Base-by-base conservation (phyloP, 2,888 invertebrate genomes). In the Tenthredo amoena region DNA sequence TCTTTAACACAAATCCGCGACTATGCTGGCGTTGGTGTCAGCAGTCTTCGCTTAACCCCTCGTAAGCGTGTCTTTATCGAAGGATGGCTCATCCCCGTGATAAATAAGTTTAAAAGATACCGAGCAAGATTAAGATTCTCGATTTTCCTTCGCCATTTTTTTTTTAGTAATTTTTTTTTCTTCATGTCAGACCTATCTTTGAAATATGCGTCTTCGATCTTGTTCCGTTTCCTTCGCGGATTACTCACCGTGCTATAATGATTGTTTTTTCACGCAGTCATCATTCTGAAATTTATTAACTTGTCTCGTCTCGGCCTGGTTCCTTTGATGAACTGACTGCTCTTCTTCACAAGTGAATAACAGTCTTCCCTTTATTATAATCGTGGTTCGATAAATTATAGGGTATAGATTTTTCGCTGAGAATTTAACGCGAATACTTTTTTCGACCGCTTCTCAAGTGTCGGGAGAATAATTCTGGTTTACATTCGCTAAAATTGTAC, bases 11-110 rank as follows among this genome's bases (percentile, higher is more conserved):
- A 77, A 50, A 50, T 77, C 55, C 77, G 43, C 12, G 21, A 21
- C 74, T n/a, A 55, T 71, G 7, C 10, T 18, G n/a, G 9, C 12
- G 31, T 31, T 31, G 26, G 34, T 55, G 55, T 77, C 77, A 26
- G 77, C 77, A 50, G 50, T 74, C 43, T 40, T 43, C 74, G 74
- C 26, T 74, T 74, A 74, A n/a, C 55, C 50, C 77, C 77, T 55
- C 50, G 50, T 47, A 76, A 40, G 31, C n/a, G 43, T 74, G 50
- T 55, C 50, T 47, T 76, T 26, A 50, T 76, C 76, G 76, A 50
- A 68, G 34, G 47, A 31, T 15, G 50, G 50, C 47, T 77, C 18
- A 77, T 77, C 77, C 77, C 26, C 10, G 12, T 50, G 31, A 77
- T 77, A 47, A 77, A 77, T 34, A 50, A 50, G 34, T 47, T 77